phyloP scores from a whole-genome alignment of 2,888 invertebrate genomes.

The Acanthosoma haemorrhoidale region DNA sequence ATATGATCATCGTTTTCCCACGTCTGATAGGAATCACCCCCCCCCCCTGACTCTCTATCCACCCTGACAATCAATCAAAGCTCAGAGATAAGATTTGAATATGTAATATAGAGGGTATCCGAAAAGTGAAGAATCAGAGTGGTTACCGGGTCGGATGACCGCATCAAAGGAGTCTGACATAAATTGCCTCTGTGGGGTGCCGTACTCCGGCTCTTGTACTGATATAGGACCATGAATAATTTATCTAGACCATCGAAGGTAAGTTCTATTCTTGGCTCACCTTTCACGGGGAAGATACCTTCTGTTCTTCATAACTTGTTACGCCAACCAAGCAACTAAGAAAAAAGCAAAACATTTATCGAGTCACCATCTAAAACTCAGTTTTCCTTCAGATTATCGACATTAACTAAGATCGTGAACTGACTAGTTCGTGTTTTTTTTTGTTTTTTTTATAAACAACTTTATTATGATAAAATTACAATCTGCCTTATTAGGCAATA shows the following conservation, averaged over 20 bases:
- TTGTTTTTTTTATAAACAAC: too few relatives aligned
- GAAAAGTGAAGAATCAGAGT: conserved; percentile 2
- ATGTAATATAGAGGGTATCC: conserved; percentile 2
- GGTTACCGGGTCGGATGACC: not conserved
- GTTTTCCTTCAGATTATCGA: too few relatives aligned
- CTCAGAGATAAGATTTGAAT: not conserved
- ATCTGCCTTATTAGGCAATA: too few relatives aligned
- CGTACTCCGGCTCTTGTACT: not conserved
- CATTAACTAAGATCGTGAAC: too few relatives aligned
- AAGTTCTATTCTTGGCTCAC: conserved; percentile 5
- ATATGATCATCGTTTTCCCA: not conserved
- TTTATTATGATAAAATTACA: too few relatives aligned
- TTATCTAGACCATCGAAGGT: conserved; percentile 2
- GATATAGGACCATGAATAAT: conserved; percentile 10
- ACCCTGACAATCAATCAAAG: not conserved
- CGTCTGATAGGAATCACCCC: not conserved
- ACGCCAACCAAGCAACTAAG: too few relatives aligned
- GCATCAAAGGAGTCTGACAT: conserved; percentile 1
- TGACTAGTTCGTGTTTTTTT: too few relatives aligned
- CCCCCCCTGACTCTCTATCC: too few relatives aligned
- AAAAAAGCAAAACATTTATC: too few relatives aligned
- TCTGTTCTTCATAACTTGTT: not conserved
- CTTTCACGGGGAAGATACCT: not conserved
- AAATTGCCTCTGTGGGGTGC: conserved; percentile 8
- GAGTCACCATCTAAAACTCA: too few relatives aligned